Evolutionary conservation across 2,797 vertebrate genomes (phyloP).

Genomic region (Sternarchorhynchus goeldii): DNA sequence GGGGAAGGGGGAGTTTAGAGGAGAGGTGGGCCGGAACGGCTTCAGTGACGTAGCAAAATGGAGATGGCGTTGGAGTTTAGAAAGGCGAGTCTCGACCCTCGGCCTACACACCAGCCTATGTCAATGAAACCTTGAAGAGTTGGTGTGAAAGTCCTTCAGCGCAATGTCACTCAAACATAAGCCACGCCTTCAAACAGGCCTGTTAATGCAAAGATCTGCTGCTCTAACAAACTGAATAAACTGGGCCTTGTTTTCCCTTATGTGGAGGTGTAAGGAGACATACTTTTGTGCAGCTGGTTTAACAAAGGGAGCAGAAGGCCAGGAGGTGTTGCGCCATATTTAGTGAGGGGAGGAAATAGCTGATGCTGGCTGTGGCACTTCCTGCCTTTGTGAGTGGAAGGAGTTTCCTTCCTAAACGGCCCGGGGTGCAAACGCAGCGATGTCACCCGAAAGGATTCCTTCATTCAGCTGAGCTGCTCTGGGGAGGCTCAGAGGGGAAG

Average conservation of each 20-base stretch:
- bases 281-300: background rate
- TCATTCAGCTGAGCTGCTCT: constrained; percentile 6
- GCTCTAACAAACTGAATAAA: no score
- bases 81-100: no score
- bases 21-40: background rate
- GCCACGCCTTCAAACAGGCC: no score
- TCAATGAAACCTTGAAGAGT: no score
- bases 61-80: no score
- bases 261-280: background rate
- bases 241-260: background rate
- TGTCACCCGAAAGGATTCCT: constrained; percentile 42
- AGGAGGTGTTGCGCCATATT: constrained; percentile 36
- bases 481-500: background rate
- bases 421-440: constrained; percentile 24
- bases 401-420: constrained; percentile 56
- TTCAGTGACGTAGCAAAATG: background rate
- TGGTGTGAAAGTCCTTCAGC: no score
- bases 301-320: constrained; percentile 33
- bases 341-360: constrained; percentile 40
- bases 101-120: no score
- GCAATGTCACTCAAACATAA: no score
- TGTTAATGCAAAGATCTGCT: no score
- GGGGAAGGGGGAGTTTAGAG: background rate
- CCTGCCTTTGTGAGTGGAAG: constrained; percentile 60
- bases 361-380: constrained; percentile 43